phyloP scores from a whole-genome alignment of 2,113 vertebrate species.

The Chloroceryle aenea region DNA sequence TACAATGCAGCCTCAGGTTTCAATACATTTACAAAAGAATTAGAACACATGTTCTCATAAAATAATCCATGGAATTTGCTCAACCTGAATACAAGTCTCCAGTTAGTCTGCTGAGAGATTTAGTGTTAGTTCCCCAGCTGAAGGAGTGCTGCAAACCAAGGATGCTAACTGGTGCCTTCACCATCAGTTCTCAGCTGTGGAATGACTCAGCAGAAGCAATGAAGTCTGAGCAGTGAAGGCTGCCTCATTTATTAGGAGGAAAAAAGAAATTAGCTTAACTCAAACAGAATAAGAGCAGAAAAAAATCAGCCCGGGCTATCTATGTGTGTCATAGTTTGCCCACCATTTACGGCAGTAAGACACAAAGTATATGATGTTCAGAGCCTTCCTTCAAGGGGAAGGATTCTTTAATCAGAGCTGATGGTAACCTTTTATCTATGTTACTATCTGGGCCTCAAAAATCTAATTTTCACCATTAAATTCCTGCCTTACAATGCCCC shows the following conservation, averaged over 20 bases:
- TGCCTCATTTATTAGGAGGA: neutral
- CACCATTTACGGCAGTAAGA: neutral
- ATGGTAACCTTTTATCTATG: neutral
- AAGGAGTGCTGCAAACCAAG: neutral
- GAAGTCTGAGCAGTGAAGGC: neutral
- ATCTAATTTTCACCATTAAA: neutral
- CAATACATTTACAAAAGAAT: neutral
- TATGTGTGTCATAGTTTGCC: neutral
- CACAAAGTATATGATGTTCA: neutral
- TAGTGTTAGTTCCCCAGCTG: neutral
- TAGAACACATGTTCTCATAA: neutral
- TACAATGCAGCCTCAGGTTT: neutral
- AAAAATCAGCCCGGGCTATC: neutral
- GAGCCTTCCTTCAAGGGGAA: neutral
- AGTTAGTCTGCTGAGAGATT: constrained; percentile 7
- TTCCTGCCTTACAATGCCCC: neutral
- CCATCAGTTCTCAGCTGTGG: neutral
- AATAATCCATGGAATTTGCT: constrained; percentile 15
- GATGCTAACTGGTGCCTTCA: neutral
- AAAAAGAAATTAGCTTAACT: neutral
- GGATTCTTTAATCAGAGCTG: neutral
- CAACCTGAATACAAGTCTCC: neutral
- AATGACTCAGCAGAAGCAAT: constrained; percentile 47
- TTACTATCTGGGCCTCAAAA: neutral
- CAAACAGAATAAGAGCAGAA: neutral